Base-by-base conservation (phyloP, 2,797 vertebrate genomes). In the Vipera ursinii region DNA sequence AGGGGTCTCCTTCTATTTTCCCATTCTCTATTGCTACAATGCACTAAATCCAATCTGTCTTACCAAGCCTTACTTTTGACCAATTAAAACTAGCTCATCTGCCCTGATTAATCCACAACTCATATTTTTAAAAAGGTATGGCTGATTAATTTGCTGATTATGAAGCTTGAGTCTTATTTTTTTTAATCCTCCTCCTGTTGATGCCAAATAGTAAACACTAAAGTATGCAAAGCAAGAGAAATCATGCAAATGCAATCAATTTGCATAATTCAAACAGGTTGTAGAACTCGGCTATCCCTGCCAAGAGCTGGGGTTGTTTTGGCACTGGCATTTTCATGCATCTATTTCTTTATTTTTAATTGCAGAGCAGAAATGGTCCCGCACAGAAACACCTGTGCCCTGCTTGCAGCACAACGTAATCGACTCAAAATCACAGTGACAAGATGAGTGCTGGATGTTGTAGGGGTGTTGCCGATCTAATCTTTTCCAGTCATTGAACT, bases 401-500 rank as follows among this genome's bases (percentile, higher is more conserved):
- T 13, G 48, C 20, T 53, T 32, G 60, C 44, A 51, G 20, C 17
- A 78, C 73, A 44, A 22, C 0, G 0, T 48, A 10, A 82, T 48
- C 48, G 73, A 48, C 10, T 22, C 38, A 82, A 82, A 44, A 22
- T 17, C 73, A 48, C 8, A 82, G 20, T 82, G 38, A 22, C 20
- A 24, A 17, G 20, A 82, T 9, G 44, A 60, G 82, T 24, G n/a
- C 22, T 20, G 20, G 24, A 14, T 61, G 60, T 20, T 15, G 6
- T 3, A 2, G 28, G 44, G 14, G 86, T 12, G 61, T 26, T 48
- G 14, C 24, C 17, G n/a, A 85, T 53, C 26, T 59, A n/a, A 15
- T 38, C 4, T 7, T 38, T 82, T 59, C 38, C 28, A 15, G 55
- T 56, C n/a, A 0, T n/a, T 90, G 17, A 89, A 98, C 98, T 98